phyloP scores from a whole-genome alignment of 2,797 vertebrate genomes.

The Acrocephalus scirpaceus region DNA sequence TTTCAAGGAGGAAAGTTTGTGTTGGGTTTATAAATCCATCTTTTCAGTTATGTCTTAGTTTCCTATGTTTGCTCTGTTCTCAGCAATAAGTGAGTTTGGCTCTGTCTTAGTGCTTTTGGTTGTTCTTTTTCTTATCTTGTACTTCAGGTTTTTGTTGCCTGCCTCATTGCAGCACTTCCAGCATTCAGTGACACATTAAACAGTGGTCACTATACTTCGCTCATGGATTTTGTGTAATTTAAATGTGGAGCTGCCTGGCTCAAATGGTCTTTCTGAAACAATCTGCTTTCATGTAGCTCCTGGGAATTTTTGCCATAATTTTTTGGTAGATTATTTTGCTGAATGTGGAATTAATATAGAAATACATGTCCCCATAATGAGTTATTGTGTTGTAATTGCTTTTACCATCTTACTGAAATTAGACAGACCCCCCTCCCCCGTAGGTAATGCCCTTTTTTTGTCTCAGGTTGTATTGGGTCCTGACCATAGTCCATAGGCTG shows the following conservation, averaged over 20 bases:
- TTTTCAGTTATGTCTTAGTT: neutral
- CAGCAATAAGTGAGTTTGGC: neutral
- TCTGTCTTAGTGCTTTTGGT: neutral
- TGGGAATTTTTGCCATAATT: neutral
- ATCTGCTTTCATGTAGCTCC: neutral
- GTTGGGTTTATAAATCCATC: neutral
- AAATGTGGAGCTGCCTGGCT: neutral
- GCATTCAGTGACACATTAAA: neutral
- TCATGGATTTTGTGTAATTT: neutral
- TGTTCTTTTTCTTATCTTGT: neutral
- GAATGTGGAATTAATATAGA: neutral
- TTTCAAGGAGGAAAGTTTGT: neutral
- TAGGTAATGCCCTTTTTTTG: neutral
- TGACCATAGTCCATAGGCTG: neutral
- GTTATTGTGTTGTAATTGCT: neutral
- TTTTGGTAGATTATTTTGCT: neutral
- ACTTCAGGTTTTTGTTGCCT: neutral
- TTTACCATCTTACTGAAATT: neutral
- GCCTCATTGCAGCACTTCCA: neutral
- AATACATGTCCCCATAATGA: neutral
- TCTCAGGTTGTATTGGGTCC: neutral
- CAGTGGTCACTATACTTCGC: neutral
- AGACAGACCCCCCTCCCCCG: fast-evolving
- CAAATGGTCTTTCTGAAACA: neutral
- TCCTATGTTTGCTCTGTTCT: neutral